A percentile compares a stretch with the other conserved stretches of the same genome.
phyloP scores from a whole-genome alignment of 1,140 invertebrate genomes.

The Trichonephila clavipes region DNA sequence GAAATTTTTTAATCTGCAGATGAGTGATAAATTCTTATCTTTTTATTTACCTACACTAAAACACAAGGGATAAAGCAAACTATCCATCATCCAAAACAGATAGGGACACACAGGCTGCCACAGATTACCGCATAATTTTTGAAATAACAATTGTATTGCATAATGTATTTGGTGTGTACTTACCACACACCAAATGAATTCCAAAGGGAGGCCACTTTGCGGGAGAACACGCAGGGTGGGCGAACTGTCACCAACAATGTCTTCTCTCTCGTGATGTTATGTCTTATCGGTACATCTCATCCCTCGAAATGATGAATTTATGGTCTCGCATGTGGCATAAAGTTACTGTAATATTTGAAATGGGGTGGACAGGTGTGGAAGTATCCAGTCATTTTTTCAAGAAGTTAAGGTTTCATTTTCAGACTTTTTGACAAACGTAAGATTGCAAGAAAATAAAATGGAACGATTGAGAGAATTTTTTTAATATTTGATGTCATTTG shows the following conservation, averaged over 20 bases:
- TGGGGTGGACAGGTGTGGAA: not conserved
- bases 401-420: not conserved
- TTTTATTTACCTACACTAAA: too few relatives aligned
- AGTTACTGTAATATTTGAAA: not conserved
- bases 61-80: too few relatives aligned
- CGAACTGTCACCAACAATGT: constrained; percentile 40
- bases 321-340: not conserved
- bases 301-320: constrained; percentile 15
- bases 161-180: too few relatives aligned
- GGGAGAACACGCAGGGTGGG: not conserved
- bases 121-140: too few relatives aligned
- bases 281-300: constrained; percentile 1
- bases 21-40: too few relatives aligned
- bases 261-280: not conserved
- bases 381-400: not conserved
- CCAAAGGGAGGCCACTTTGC: not conserved
- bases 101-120: too few relatives aligned
- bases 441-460: not conserved
- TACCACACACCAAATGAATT: not conserved
- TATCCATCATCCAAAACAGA: too few relatives aligned
- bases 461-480: not conserved
- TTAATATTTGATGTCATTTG: not conserved
- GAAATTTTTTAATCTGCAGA: too few relatives aligned
- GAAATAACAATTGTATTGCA: too few relatives aligned
- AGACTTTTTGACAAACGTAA: not conserved